Evolutionary conservation across 1,140 invertebrate species (phyloP).

Genomic region (Apocrypta bakeri): DNA sequence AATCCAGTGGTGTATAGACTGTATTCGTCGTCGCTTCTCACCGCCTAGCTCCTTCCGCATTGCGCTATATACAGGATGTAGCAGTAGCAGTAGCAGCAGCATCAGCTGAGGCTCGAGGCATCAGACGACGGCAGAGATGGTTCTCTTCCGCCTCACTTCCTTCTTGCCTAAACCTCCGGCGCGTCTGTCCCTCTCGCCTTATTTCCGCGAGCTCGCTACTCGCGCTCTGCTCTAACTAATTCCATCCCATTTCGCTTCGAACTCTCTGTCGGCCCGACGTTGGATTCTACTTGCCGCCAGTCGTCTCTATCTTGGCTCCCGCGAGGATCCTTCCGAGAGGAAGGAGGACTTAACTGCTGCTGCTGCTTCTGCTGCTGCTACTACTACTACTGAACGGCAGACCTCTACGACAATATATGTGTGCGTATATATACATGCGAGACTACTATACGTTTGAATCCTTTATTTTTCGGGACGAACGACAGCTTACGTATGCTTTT

Average conservation of each 20-base stretch:
- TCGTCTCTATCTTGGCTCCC: not conserved
- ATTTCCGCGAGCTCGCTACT: constrained; percentile 16
- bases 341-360: constrained; percentile 10
- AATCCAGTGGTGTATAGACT: not conserved
- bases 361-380: not conserved
- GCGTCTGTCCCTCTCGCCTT: constrained; percentile 10
- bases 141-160: constrained; percentile 32
- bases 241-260: constrained; percentile 6
- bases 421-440: no score
- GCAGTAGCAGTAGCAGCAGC: no score
- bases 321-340: not conserved
- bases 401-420: no score
- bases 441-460: not conserved
- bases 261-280: not conserved
- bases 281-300: not conserved
- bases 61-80: not conserved
- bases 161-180: constrained; percentile 12
- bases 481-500: not conserved
- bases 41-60: not conserved
- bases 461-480: constrained; percentile 10
- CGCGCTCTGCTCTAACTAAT: constrained; percentile 28
- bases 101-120: not conserved
- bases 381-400: constrained; percentile 15
- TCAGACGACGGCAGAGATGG: not conserved
- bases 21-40: not conserved